These are phyloP conservation scores for Cryptoprocta ferox DNA, from an alignment of 2,797 vertebrate genomes.

Conservation along the genomic window DNA sequence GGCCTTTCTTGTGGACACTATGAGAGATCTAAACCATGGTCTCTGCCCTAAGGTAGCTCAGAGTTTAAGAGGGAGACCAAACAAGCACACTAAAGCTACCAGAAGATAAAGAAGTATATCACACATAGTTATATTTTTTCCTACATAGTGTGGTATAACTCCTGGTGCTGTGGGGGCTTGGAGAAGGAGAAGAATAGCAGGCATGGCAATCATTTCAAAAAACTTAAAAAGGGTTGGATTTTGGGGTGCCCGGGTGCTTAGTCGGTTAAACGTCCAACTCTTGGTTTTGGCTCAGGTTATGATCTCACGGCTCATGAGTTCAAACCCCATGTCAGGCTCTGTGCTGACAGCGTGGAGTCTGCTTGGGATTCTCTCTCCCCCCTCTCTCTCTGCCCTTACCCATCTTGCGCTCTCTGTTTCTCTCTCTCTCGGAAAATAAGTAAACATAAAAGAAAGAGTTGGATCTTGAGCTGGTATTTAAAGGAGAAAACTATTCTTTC, in stretches of 20 bases:
- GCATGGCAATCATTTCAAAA: background rate
- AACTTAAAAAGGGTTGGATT: background rate
- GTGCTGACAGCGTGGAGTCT: too few relatives aligned
- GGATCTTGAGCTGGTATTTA: background rate
- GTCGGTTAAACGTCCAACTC: too few relatives aligned
- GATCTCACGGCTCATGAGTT: too few relatives aligned
- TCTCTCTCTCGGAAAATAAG: too few relatives aligned
- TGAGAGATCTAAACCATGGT: background rate
- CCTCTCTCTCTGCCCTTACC: too few relatives aligned
- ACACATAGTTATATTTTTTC: background rate
- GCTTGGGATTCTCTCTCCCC: too few relatives aligned
- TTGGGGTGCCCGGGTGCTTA: background rate
- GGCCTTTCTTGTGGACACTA: background rate
- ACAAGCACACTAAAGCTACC: background rate
- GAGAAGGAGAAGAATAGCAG: background rate
- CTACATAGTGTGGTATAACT: background rate
- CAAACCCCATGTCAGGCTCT: too few relatives aligned
- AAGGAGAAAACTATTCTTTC: slow-evolving; percentile 1
- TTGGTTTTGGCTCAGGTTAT: too few relatives aligned
- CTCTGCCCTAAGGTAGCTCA: background rate
- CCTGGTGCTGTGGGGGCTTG: background rate
- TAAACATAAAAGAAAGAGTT: background rate
- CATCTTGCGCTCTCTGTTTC: too few relatives aligned
- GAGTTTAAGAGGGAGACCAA: background rate
- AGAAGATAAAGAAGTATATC: background rate